Evolutionary conservation across 1,140 invertebrate genomes (phyloP).

Genomic region (Stenopsyche tienmushanensis): DNA sequence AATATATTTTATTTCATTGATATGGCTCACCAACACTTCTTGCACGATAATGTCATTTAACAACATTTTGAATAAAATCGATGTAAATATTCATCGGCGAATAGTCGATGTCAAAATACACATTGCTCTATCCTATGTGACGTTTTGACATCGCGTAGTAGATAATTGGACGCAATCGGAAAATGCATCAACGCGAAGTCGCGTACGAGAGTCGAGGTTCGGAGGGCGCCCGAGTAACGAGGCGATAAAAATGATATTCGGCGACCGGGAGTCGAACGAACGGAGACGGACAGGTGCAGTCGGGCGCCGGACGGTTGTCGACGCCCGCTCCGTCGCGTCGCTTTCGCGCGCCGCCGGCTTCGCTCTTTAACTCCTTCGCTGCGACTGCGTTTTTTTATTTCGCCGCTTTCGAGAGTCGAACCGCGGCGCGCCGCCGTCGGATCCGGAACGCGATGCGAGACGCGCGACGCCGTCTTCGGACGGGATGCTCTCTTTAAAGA

Average conservation of each 20-base stretch:
- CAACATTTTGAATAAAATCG: too few species aligned
- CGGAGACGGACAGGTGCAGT: not conserved
- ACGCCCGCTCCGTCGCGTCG: constrained; percentile 14
- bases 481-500: too few species aligned
- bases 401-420: not conserved
- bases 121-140: too few species aligned
- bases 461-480: not conserved
- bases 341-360: constrained; percentile 15
- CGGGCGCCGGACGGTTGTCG: constrained; percentile 8
- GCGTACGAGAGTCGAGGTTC: not conserved
- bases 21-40: too few species aligned
- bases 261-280: not conserved
- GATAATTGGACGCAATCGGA: too few species aligned
- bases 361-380: constrained; percentile 4
- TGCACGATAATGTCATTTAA: too few species aligned
- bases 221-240: not conserved
- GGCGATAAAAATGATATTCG: not conserved
- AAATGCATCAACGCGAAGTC: not conserved
- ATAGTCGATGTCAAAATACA: too few species aligned
- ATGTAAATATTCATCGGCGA: too few species aligned
- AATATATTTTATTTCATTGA: too few species aligned
- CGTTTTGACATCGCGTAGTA: too few species aligned
- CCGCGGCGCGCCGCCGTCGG: not conserved
- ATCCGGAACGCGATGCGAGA: not conserved
- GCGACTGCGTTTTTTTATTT: constrained; percentile 3